Base-by-base conservation (phyloP, 2,113 vertebrate species). In the Sakesphorus luctuosus region DNA sequence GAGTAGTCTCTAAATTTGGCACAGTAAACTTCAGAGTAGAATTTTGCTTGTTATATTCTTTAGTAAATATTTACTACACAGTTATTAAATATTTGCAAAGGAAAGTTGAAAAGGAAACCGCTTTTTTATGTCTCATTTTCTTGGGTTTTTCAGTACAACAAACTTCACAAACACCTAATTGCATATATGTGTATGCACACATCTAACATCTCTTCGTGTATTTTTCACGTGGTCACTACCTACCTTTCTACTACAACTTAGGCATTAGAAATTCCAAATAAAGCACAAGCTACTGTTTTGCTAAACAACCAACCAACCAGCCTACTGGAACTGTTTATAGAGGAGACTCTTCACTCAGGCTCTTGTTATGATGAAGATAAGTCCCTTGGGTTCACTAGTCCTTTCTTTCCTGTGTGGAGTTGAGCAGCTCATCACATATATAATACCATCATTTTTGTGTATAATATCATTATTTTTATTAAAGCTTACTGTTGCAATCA, bases 1-100 rank as follows among this genome's bases (percentile, higher is more conserved):
- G 56, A 87, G 36, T 66, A 76, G 36, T 93, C 88, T 90, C 68
- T 89, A 90, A 96, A 90, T 87, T 90, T 90, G 90, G 69, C 83
- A 82, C 69, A 38, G 29, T 68, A 94, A 90, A 90, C 66, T 84
- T 93, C 44, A 90, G 88, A 90, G 33, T 21, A 55, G 52, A 90
- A 68, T 81, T 90, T 80, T 89, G 8, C 13, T 84, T 4, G 1
- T 40, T 72, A 38, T 56, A 67, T 87, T 68, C 40, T 85, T 87
- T 80, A 68, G 65, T 72, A 90, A 95, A 95, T 92, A 90, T 95
- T 95, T 96, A 74, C 67, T 47, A 55, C 10, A 17, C 5, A 13
- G 13, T 62, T 84, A 58, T 88, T 90, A 86, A 81, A 86, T 71
- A 80, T 77, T 93, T 90, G 55, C 63, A 95, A 85, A 85, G 4